Conservation (phyloP, 2,113 vertebrate species). For the Toxotes chatareus region DNA sequence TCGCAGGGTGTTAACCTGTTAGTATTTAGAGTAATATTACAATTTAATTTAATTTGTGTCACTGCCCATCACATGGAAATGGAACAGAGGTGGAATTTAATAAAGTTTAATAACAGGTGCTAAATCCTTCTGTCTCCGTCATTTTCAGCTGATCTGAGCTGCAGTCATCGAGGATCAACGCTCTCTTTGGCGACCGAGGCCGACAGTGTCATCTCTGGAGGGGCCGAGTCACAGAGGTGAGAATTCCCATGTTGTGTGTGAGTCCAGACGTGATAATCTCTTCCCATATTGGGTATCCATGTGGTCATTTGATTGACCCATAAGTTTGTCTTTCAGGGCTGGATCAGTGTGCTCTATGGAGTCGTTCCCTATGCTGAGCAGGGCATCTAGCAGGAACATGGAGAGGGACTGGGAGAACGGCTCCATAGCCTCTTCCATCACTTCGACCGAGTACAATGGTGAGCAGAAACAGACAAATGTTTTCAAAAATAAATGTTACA, state of each 20-base stretch:
- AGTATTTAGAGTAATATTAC: neutral
- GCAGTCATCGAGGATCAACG: conserved; percentile 93
- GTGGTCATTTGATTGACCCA: neutral
- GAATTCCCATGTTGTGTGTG: neutral
- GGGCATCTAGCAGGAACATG: conserved; percentile 92
- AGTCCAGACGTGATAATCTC: neutral
- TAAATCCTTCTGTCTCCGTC: conserved; percentile 1
- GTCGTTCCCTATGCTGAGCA: conserved; percentile 89
- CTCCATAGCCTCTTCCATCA: conserved; percentile 94
- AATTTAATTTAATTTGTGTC: neutral
- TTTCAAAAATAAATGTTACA: no score
- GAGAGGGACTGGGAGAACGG: conserved; percentile 97
- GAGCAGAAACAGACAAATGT: conserved; percentile 23
- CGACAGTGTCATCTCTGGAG: conserved; percentile 91
- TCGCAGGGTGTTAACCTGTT: neutral
- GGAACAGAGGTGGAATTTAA: neutral
- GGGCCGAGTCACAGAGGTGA: conserved; percentile 90
- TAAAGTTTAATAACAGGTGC: neutral
- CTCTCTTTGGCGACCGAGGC: conserved; percentile 94
- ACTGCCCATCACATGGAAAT: neutral
- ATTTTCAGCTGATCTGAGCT: conserved; percentile 89
- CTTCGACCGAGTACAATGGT: conserved; percentile 95
- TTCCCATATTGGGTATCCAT: neutral
- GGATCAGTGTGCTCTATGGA: conserved; percentile 94
- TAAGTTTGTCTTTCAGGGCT: conserved; percentile 80